A percentile compares a stretch with the other conserved stretches of the same genome.
Evolutionary conservation across 1,140 invertebrate genomes (phyloP).

Genomic region (Mylabris phalerata): DNA sequence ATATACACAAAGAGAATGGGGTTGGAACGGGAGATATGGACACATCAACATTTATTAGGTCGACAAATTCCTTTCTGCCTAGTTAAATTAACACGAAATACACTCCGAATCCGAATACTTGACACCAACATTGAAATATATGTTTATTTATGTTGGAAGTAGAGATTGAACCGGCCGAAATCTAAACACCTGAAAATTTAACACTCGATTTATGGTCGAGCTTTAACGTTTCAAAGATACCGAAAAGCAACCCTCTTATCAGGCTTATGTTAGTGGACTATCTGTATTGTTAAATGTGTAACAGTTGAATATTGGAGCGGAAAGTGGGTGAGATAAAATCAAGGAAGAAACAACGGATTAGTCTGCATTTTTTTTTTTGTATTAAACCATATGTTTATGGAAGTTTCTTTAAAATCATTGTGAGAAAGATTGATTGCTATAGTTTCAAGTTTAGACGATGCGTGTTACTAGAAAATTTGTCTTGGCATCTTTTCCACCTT

Average conservation of each 20-base stretch:
- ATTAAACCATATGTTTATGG: too few relatives aligned
- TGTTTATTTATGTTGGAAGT: too few relatives aligned
- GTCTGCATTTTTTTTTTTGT: not conserved
- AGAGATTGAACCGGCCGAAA: too few relatives aligned
- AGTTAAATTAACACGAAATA: not conserved
- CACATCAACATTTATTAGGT: conserved; percentile 1
- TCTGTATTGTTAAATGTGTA: not conserved
- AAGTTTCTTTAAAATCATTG: not conserved
- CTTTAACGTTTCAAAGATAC: too few relatives aligned
- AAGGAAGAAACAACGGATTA: not conserved
- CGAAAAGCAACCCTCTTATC: not conserved
- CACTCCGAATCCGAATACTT: not conserved
- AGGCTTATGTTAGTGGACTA: not conserved
- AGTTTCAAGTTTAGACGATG: not conserved
- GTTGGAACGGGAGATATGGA: not conserved
- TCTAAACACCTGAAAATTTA: too few relatives aligned
- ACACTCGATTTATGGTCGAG: too few relatives aligned
- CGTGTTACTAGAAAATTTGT: not conserved
- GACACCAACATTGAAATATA: not conserved
- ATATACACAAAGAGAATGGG: not conserved
- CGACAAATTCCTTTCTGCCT: not conserved
- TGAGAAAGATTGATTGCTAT: not conserved
- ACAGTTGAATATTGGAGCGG: not conserved
- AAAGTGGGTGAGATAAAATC: not conserved
- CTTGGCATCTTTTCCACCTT: too few relatives aligned